Conservation (phyloP, 2,797 vertebrate genomes). For the Enteromius treurensis region DNA sequence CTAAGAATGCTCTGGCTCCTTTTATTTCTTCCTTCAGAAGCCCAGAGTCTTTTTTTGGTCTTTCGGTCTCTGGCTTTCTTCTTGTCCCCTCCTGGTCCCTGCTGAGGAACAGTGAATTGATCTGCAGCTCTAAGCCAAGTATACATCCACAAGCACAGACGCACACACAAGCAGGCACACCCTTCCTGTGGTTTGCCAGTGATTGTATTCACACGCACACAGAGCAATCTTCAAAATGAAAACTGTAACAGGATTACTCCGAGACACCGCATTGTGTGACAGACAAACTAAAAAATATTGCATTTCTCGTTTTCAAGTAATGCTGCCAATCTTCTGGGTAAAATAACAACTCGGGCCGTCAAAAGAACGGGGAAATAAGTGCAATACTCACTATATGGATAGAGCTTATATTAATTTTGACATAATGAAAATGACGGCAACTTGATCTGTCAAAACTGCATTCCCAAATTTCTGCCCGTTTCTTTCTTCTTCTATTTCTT, state of each 20-base stretch:
- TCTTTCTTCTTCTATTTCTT: too few relatives aligned
- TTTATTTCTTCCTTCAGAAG: slow-evolving; percentile 55
- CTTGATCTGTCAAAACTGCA: background rate
- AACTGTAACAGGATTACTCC: slow-evolving; percentile 47
- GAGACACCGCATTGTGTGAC: slow-evolving; percentile 20
- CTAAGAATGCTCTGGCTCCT: slow-evolving; percentile 40
- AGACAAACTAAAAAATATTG: slow-evolving; percentile 38
- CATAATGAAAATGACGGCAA: background rate
- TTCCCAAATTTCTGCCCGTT: background rate
- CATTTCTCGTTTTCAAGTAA: slow-evolving; percentile 17
- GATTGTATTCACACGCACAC: slow-evolving; percentile 45
- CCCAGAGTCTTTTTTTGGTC: slow-evolving; percentile 30
- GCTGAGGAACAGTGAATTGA: slow-evolving; percentile 57
- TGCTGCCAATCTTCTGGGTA: slow-evolving; percentile 15
- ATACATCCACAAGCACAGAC: slow-evolving; percentile 47
- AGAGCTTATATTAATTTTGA: slow-evolving; percentile 15
- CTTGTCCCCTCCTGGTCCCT: slow-evolving; percentile 32
- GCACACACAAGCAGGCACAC: slow-evolving; percentile 27
- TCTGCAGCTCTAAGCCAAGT: slow-evolving; percentile 55
- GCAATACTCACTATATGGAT: background rate
- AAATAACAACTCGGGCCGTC: background rate
- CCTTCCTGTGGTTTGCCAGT: slow-evolving; percentile 35
- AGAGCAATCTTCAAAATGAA: slow-evolving; percentile 40
- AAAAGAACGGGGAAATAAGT: slow-evolving; percentile 4
- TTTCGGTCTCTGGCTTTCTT: slow-evolving; percentile 25